phyloP scores from a whole-genome alignment of 2,797 vertebrate species.

The Pangasius macronema region DNA sequence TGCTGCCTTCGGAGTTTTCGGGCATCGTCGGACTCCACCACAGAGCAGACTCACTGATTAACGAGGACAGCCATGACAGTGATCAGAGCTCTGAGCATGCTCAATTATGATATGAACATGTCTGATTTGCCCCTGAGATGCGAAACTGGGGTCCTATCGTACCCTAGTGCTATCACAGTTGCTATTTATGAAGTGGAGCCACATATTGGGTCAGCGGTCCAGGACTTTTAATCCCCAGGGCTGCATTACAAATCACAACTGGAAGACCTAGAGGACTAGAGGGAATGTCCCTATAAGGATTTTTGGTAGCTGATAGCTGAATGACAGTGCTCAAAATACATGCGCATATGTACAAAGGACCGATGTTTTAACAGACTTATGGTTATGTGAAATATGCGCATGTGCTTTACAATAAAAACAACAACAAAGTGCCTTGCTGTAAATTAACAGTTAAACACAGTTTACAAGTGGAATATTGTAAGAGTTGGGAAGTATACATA shows the following conservation, averaged over 20 bases:
- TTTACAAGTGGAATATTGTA: conserved; percentile 18
- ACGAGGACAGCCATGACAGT: conserved; percentile 96
- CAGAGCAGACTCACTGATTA: conserved; percentile 92
- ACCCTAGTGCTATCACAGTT: conserved; percentile 21
- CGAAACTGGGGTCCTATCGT: conserved; percentile 15
- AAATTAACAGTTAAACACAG: conserved; percentile 14
- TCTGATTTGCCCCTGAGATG: background rate
- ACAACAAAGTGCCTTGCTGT: conserved; percentile 39
- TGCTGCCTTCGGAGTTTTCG: conserved; percentile 94
- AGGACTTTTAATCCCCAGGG: conserved; percentile 9
- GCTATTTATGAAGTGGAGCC: conserved; percentile 26
- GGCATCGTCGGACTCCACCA: conserved; percentile 90
- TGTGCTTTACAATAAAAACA: background rate
- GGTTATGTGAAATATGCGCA: conserved; percentile 24
- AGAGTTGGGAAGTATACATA: background rate
- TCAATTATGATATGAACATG: conserved; percentile 87
- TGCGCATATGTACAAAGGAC: conserved; percentile 65
- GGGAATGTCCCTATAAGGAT: conserved; percentile 72
- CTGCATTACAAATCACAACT: conserved; percentile 13
- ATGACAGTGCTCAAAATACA: conserved; percentile 69
- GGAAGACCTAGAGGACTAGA: conserved; percentile 25
- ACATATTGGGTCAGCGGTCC: conserved; percentile 26
- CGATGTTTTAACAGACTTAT: conserved; percentile 48
- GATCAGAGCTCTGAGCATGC: conserved; percentile 97
- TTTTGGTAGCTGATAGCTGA: conserved; percentile 65